These are phyloP conservation scores for Ctenoplectra terminalis DNA, from an alignment of 1,140 invertebrate species.

Conservation along the genomic window DNA sequence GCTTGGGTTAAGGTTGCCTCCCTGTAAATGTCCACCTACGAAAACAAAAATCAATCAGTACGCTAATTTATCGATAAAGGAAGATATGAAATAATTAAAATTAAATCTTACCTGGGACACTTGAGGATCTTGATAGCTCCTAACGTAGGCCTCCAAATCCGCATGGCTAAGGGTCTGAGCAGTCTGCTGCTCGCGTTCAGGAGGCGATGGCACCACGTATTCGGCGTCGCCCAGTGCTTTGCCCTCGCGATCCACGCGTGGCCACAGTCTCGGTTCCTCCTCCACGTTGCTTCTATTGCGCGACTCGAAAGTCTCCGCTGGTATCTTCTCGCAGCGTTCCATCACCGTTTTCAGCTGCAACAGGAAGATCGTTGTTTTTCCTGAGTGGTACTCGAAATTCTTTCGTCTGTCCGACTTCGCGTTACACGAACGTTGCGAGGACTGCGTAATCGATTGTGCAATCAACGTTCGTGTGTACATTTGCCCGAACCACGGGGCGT, in stretches of 20 bases:
- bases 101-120: conserved; percentile 73
- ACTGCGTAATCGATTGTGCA: conserved; percentile 27
- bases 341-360: conserved; percentile 88
- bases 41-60: background rate
- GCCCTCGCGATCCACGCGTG: conserved; percentile 87
- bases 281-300: conserved; percentile 78
- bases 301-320: conserved; percentile 85
- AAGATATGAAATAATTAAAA: background rate
- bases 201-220: conserved; percentile 89
- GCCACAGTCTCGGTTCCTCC: conserved; percentile 82
- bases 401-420: background rate
- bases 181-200: conserved; percentile 86
- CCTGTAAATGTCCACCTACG: conserved; percentile 79
- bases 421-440: background rate
- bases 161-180: conserved; percentile 82
- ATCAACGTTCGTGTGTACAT: background rate
- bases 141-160: conserved; percentile 83
- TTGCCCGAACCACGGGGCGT: background rate
- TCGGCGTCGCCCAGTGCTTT: conserved; percentile 86
- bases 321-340: conserved; percentile 89
- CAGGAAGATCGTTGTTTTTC: conserved; percentile 19
- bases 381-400: conserved; percentile 13
- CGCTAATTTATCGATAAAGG: background rate
- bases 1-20: conserved; percentile 85
- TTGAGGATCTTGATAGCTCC: conserved; percentile 83